A percentile compares a stretch with the other conserved stretches of the same genome.
Evolutionary conservation across 2,113 vertebrate genomes (phyloP).

Genomic region (Meles meles): DNA sequence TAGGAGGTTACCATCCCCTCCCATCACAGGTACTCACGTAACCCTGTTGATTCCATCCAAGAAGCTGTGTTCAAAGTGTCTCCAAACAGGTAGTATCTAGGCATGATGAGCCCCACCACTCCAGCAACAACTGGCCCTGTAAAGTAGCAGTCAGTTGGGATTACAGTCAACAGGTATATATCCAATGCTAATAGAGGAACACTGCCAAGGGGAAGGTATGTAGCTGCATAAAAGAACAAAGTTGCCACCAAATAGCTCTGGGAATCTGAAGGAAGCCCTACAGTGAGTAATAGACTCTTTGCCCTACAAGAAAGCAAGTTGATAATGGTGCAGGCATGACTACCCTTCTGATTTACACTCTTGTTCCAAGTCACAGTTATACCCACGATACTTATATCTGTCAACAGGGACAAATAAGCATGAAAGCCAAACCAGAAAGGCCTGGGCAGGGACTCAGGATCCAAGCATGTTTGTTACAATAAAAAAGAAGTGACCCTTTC

Average conservation of each 20-base stretch:
- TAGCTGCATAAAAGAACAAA: conserved; percentile 14
- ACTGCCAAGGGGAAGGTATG: background rate
- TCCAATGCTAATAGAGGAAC: background rate
- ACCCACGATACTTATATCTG: conserved; percentile 22
- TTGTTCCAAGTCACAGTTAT: conserved; percentile 19
- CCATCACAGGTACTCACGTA: conserved; percentile 44
- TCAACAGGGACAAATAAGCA: conserved; percentile 22
- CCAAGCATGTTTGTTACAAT: background rate
- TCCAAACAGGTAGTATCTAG: conserved; percentile 92
- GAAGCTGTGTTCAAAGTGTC: conserved; percentile 94
- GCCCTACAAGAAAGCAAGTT: background rate
- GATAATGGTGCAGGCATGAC: background rate
- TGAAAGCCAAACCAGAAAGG: conserved; percentile 39
- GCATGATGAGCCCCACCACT: conserved; percentile 94
- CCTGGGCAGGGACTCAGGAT: background rate
- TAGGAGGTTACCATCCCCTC: background rate
- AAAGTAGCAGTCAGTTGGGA: background rate
- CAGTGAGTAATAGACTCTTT: conserved; percentile 7
- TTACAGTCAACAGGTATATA: background rate
- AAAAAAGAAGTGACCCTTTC: background rate
- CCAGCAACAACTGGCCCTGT: conserved; percentile 92
- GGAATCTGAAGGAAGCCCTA: conserved; percentile 5
- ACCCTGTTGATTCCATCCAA: conserved; percentile 92
- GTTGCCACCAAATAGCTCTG: conserved; percentile 8
- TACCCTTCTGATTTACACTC: conserved; percentile 25